phyloP scores from a whole-genome alignment of 2,888 invertebrate species.

The Unio delphinus region DNA sequence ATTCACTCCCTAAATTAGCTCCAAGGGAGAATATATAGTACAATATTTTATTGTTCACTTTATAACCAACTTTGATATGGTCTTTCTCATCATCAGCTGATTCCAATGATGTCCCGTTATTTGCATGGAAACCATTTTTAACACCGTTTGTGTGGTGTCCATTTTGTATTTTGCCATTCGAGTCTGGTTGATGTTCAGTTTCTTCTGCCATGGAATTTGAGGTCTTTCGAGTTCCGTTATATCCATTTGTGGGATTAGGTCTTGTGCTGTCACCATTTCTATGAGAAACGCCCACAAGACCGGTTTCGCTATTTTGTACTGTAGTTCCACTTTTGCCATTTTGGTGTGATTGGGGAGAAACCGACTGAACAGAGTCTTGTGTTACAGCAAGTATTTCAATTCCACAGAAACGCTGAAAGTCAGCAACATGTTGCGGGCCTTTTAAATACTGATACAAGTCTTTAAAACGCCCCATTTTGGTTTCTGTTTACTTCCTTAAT shows the following conservation, averaged over 20 bases:
- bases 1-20: constrained; percentile 90
- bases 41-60: constrained; percentile 75
- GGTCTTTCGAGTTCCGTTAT: background rate
- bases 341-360: background rate
- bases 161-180: constrained; percentile 2
- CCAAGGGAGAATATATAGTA: constrained; percentile 88
- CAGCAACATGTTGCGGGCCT: constrained; percentile 80
- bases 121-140: constrained; percentile 13
- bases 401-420: constrained; percentile 86
- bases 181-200: constrained; percentile 1
- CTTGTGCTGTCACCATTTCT: no score
- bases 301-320: constrained; percentile 1
- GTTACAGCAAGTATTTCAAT: constrained; percentile 69
- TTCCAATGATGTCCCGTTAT: background rate
- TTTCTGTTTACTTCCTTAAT: background rate
- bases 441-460: constrained; percentile 20
- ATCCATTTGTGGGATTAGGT: constrained; percentile 4
- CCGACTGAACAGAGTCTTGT: background rate
- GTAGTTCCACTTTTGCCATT: constrained; percentile 6
- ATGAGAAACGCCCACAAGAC: no score
- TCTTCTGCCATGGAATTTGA: background rate
- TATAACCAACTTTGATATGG: constrained; percentile 29
- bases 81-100: constrained; percentile 1
- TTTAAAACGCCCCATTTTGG: constrained; percentile 25
- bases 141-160: constrained; percentile 10